Percentiles rank a stretch among this genome's conserved stretches.
phyloP scores from a whole-genome alignment of 2,797 vertebrate species.

The Lepidocolaptes lacrymiger region DNA sequence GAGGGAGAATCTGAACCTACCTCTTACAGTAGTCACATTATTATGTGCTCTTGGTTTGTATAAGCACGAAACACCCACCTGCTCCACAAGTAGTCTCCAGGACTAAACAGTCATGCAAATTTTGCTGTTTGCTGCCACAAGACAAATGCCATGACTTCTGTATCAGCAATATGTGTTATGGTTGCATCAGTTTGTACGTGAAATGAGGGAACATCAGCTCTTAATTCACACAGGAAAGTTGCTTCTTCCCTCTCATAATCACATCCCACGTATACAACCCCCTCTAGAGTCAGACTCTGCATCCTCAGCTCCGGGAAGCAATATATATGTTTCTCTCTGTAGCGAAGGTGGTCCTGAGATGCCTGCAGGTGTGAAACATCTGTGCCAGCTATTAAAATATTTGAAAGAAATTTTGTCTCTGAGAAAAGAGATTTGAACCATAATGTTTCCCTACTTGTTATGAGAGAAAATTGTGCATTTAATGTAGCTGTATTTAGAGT shows the following conservation, averaged over 20 bases:
- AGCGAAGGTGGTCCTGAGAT: neutral
- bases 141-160: accelerated
- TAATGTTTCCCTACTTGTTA: neutral
- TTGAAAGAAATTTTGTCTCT: neutral
- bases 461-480: neutral
- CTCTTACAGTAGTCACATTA: neutral
- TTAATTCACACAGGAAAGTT: neutral
- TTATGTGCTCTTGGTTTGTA: neutral
- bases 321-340: neutral
- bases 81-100: neutral
- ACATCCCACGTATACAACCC: accelerated
- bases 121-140: neutral
- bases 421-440: neutral
- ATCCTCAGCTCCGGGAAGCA: neutral
- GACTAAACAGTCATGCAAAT: neutral
- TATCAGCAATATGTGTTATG: neutral
- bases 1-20: neutral
- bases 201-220: neutral
- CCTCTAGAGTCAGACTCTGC: neutral
- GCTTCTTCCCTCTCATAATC: neutral
- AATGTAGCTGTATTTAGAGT: neutral
- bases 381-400: neutral
- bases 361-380: neutral
- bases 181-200: neutral
- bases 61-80: neutral